These are phyloP conservation scores for Hydriomena furcata DNA, from an alignment of 2,888 invertebrate genomes.

Conservation along the genomic window DNA sequence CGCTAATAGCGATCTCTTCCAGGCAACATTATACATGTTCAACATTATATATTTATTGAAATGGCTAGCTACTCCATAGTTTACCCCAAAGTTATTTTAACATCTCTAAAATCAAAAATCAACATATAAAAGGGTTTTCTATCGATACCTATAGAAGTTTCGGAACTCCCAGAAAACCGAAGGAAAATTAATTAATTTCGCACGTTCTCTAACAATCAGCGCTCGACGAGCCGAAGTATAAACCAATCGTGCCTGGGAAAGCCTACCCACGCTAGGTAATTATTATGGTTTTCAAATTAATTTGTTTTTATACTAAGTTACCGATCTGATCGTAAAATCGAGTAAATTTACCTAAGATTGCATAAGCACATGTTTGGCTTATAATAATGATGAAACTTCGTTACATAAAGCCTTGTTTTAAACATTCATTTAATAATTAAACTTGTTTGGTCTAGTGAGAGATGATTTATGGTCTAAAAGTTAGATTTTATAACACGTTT, in stretches of 20 bases:
- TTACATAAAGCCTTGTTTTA: too few species aligned
- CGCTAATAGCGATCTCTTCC: too few species aligned
- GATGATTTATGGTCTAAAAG: too few species aligned
- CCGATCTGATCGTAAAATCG: not conserved
- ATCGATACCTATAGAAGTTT: constrained; percentile 8
- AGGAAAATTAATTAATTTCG: constrained; percentile 30
- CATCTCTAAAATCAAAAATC: not conserved
- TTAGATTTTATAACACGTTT: too few species aligned
- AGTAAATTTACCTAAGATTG: not conserved
- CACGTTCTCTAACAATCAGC: constrained; percentile 19
- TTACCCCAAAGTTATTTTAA: not conserved
- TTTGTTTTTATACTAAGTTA: constrained; percentile 20
- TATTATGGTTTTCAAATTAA: constrained; percentile 35
- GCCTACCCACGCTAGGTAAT: constrained; percentile 21
- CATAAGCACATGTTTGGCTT: too few species aligned
- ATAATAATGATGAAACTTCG: too few species aligned
- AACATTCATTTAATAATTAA: too few species aligned
- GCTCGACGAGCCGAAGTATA: constrained; percentile 16
- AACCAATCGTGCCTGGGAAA: constrained; percentile 23
- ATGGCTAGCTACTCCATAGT: too few species aligned
- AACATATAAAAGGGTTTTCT: constrained; percentile 12
- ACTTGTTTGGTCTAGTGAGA: too few species aligned
- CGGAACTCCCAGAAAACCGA: constrained; percentile 20
- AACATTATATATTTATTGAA: too few species aligned
- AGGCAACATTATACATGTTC: too few species aligned